These are phyloP conservation scores for Gobionotothen gibberifrons DNA, from an alignment of 2,797 vertebrate species.

Conservation along the genomic window DNA sequence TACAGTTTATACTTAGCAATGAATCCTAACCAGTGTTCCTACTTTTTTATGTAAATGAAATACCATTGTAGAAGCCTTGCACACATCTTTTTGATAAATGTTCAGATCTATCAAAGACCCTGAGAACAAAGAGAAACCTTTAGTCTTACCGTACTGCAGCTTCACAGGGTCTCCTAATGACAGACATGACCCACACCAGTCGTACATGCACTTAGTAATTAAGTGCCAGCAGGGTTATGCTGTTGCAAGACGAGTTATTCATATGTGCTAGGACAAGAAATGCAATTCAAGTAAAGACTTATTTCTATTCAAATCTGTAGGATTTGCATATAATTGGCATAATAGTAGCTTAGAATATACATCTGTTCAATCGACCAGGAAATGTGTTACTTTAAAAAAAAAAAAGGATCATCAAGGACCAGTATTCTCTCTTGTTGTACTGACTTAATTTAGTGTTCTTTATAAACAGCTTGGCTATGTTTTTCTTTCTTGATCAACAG, in stretches of 20 bases:
- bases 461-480: background rate
- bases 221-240: constrained; percentile 22
- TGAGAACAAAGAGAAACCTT: background rate
- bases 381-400: constrained; percentile 41
- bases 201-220: constrained; percentile 12
- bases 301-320: constrained; percentile 58
- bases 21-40: background rate
- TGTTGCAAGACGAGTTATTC: constrained; percentile 18
- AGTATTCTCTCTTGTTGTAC: constrained; percentile 2
- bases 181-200: background rate
- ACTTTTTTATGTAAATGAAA: background rate
- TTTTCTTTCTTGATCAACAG: background rate
- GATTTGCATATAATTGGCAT: constrained; percentile 59
- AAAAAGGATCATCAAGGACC: background rate
- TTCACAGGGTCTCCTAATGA: background rate
- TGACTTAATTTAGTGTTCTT: background rate
- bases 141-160: background rate
- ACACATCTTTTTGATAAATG: background rate
- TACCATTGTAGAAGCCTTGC: background rate
- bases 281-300: constrained; percentile 42
- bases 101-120: constrained; percentile 3
- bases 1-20: background rate
- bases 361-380: constrained; percentile 46
- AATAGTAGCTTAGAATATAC: constrained; percentile 38
- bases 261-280: constrained; percentile 29